A percentile compares a stretch with the other conserved stretches of the same genome.
Conservation (phyloP, 2,113 vertebrate genomes). For the Halcyon senegalensis region DNA sequence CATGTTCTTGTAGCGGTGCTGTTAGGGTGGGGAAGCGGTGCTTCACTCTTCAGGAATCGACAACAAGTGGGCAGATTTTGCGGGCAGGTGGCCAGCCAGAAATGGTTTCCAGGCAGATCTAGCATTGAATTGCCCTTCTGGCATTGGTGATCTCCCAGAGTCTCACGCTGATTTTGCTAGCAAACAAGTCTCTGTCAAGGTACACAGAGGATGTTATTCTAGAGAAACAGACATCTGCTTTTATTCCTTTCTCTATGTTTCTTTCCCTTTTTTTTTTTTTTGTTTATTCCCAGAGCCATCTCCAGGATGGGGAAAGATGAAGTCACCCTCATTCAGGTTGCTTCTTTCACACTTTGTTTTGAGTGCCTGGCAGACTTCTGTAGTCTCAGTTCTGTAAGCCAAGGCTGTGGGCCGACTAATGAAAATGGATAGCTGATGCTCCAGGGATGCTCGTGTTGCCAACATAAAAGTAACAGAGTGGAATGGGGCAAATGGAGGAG, state of each 20-base stretch:
- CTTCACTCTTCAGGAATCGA: background rate
- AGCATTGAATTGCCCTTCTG: background rate
- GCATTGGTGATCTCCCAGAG: background rate
- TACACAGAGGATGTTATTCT: background rate
- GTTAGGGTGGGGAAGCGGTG: background rate
- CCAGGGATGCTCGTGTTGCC: background rate
- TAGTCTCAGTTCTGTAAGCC: background rate
- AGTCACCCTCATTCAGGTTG: background rate
- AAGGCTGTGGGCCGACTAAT: background rate
- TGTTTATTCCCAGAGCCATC: background rate
- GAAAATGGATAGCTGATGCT: background rate
- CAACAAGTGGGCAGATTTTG: background rate
- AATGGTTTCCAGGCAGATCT: background rate
- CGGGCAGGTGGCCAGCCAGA: background rate
- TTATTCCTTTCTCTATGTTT: background rate
- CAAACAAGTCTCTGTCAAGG: background rate
- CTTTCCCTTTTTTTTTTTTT: background rate
- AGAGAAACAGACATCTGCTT: background rate
- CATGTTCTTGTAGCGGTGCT: background rate
- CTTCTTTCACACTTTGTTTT: background rate
- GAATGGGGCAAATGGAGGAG: background rate
- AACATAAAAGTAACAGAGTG: background rate
- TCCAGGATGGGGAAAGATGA: background rate
- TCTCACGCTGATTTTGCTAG: background rate
- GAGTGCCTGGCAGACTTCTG: background rate